A percentile compares a stretch with the other conserved stretches of the same genome.
These are phyloP conservation scores for Zaprionus davidi DNA, from an alignment of 1,140 invertebrate genomes.

Conservation along the genomic window DNA sequence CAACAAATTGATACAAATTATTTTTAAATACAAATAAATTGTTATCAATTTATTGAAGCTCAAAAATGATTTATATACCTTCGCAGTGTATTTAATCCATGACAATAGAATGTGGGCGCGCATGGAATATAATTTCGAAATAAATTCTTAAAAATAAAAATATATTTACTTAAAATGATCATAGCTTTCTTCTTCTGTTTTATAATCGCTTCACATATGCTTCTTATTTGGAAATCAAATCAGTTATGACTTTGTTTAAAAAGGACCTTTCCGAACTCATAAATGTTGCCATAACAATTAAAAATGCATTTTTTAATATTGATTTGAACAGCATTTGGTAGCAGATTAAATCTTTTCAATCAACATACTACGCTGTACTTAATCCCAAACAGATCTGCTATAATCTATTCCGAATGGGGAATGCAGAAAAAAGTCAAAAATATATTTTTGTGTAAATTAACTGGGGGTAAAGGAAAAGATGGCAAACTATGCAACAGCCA, in stretches of 20 bases:
- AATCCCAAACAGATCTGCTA: neutral
- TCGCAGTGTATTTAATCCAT: no score
- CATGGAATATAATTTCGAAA: no score
- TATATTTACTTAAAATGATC: no score
- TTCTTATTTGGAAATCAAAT: neutral
- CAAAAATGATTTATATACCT: neutral
- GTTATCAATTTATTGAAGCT: neutral
- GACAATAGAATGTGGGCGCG: no score
- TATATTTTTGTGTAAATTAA: slow-evolving; percentile 46
- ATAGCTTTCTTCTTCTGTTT: no score
- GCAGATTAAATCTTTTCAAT: neutral
- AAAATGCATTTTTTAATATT: slow-evolving; percentile 29
- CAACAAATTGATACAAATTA: neutral
- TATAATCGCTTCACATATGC: neutral
- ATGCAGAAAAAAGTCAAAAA: slow-evolving; percentile 1
- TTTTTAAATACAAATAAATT: neutral
- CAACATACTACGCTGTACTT: neutral
- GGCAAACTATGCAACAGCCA: slow-evolving; percentile 45
- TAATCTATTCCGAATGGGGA: slow-evolving; percentile 4
- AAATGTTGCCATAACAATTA: neutral
- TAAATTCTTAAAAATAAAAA: no score
- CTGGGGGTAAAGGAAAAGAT: slow-evolving; percentile 30
- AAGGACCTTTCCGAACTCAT: no score
- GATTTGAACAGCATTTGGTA: neutral
- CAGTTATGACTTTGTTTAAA: no score